Evolutionary conservation across 2,113 vertebrate genomes (phyloP).

Genomic region (Forbesichthys papilliferus): DNA sequence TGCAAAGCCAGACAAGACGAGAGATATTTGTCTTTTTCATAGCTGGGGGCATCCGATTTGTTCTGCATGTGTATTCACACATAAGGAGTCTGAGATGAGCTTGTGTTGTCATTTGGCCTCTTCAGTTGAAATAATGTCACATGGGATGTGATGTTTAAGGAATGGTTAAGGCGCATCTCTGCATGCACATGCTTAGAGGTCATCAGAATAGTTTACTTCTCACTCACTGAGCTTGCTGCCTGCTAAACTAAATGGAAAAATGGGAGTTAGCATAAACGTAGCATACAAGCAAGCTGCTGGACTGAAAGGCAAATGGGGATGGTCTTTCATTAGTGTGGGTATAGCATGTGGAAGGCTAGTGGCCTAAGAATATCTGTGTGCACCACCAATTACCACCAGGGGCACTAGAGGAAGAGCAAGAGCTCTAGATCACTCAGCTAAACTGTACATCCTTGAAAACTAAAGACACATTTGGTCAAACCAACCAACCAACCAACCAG

Average conservation of each 20-base stretch:
- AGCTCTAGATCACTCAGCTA: conserved; percentile 1
- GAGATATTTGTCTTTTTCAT: too few species aligned
- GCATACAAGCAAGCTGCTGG: conserved; percentile 19
- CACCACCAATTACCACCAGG: conserved; percentile 6
- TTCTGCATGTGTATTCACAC: not conserved
- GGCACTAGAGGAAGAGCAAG: conserved; percentile 11
- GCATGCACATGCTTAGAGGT: conserved; percentile 80
- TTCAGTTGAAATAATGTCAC: too few species aligned
- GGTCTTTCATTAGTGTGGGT: not conserved
- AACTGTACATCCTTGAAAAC: conserved; percentile 14
- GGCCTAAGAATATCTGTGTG: conserved; percentile 17
- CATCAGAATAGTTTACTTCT: conserved; percentile 39
- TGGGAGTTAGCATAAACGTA: not conserved
- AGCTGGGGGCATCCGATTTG: not conserved
- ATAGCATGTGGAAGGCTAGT: conserved; percentile 31
- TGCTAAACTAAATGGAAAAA: conserved; percentile 6
- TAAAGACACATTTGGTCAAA: conserved; percentile 10
- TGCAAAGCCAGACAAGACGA: not conserved
- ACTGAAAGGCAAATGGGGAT: conserved; percentile 20
- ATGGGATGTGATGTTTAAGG: not conserved
- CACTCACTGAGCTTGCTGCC: conserved; percentile 84
- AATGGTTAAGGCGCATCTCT: conserved; percentile 24
- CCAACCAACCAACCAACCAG: conserved; percentile 22
- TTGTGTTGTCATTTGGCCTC: too few species aligned
- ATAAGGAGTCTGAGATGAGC: not conserved